These are phyloP conservation scores for Tachuris rubrigastra DNA, from an alignment of 2,113 vertebrate genomes.

Conservation along the genomic window DNA sequence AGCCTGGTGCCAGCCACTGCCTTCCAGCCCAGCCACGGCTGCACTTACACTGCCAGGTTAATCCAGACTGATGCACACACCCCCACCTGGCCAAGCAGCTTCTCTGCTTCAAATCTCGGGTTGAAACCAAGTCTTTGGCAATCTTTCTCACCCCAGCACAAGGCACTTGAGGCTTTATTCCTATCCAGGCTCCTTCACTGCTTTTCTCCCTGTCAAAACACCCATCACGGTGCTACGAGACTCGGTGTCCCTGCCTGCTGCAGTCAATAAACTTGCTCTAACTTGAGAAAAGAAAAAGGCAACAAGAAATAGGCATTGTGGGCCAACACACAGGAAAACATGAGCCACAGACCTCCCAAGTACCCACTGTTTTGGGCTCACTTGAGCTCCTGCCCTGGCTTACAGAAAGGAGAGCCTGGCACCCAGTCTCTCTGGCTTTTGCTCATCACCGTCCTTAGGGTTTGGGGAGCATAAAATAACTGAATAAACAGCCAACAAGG, in stretches of 20 bases:
- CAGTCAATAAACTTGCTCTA: neutral
- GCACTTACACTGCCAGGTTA: neutral
- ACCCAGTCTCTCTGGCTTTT: neutral
- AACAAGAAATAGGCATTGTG: neutral
- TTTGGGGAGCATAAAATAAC: fast-evolving
- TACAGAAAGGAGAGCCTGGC: neutral
- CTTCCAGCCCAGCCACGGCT: neutral
- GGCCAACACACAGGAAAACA: neutral
- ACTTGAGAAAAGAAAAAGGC: neutral
- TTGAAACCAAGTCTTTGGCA: neutral
- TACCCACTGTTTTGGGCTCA: neutral
- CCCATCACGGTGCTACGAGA: too few species aligned
- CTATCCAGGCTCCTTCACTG: neutral
- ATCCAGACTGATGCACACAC: neutral
- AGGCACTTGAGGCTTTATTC: neutral
- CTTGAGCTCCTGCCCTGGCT: neutral
- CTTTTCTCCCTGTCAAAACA: neutral
- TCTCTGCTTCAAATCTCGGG: neutral
- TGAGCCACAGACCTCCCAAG: fast-evolving
- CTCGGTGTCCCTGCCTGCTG: neutral
- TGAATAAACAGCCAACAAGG: neutral
- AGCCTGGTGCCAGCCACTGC: neutral
- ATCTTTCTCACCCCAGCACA: neutral
- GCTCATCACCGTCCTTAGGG: neutral
- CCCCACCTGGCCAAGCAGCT: neutral